Conservation (phyloP, 1,140 invertebrate species). For the Leptopilina boulardi region DNA sequence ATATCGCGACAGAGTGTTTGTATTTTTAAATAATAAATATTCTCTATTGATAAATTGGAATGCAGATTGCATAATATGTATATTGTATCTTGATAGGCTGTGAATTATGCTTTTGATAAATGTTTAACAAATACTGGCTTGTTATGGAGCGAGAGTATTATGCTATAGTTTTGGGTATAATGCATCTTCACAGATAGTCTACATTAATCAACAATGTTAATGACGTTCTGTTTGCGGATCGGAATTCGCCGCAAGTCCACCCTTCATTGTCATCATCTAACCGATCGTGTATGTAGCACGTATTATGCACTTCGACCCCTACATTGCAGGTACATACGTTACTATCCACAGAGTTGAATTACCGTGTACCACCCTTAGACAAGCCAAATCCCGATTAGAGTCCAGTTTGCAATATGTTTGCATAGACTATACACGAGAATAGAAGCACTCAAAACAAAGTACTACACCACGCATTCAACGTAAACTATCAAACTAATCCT, state of each 20-base stretch:
- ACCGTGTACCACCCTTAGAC: conserved; percentile 30
- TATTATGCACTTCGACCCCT: conserved; percentile 24
- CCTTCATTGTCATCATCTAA: conserved; percentile 33
- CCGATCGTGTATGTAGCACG: conserved; percentile 31
- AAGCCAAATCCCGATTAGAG: conserved; percentile 24
- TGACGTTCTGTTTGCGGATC: conserved; percentile 23
- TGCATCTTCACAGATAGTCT: conserved; percentile 24
- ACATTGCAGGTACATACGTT: conserved; percentile 25
- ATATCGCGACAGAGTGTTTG: background rate
- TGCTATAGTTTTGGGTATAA: conserved; percentile 27
- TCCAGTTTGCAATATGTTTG: conserved; percentile 27
- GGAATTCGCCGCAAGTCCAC: conserved; percentile 29
- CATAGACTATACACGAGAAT: conserved; percentile 2
- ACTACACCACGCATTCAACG: background rate
- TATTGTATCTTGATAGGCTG: conserved; percentile 7
- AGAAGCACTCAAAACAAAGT: conserved; percentile 14
- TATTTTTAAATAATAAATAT: background rate
- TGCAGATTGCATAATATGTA: background rate
- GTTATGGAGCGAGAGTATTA: background rate
- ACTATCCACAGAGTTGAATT: conserved; percentile 28
- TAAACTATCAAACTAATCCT: background rate
- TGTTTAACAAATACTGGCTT: conserved; percentile 24
- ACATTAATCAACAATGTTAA: conserved; percentile 33
- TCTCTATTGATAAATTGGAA: background rate
- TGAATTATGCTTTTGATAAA: background rate